These are phyloP conservation scores for Callorhinus ursinus DNA, from an alignment of 2,113 vertebrate species.

Conservation along the genomic window DNA sequence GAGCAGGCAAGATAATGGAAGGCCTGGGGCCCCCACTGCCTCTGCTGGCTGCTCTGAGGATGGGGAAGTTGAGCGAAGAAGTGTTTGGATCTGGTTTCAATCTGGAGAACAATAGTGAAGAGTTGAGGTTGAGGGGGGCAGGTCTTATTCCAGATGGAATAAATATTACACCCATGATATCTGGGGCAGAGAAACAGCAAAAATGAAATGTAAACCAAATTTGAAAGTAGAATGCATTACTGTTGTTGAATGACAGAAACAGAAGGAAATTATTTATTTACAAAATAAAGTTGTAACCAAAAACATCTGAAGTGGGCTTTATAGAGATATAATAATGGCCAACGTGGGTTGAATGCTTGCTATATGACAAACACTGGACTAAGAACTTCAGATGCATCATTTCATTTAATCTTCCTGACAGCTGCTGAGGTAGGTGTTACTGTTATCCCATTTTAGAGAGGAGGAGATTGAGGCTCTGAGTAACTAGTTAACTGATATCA, in stretches of 20 bases:
- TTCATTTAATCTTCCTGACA: neutral
- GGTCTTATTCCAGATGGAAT: neutral
- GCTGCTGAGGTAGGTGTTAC: neutral
- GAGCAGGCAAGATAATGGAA: neutral
- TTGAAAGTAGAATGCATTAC: neutral
- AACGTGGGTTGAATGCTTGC: neutral
- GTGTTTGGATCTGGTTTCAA: neutral
- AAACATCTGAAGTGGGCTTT: neutral
- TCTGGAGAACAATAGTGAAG: neutral
- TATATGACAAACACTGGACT: neutral
- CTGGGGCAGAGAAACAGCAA: neutral
- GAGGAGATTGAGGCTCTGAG: neutral
- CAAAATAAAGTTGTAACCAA: neutral
- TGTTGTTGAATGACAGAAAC: neutral
- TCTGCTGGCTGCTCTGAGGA: neutral
- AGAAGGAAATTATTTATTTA: neutral
- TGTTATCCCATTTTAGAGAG: neutral
- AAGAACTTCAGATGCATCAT: neutral
- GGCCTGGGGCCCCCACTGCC: neutral
- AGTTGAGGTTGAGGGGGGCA: rapidly evolving
- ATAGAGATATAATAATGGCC: neutral
- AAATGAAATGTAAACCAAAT: neutral
- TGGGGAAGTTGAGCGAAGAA: neutral
- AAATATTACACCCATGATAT: neutral
- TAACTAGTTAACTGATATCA: neutral